Evolutionary conservation across 2,113 vertebrate species (phyloP), one percentile per base, ranked within the genome.

Genomic region (Scomber colias): DNA sequence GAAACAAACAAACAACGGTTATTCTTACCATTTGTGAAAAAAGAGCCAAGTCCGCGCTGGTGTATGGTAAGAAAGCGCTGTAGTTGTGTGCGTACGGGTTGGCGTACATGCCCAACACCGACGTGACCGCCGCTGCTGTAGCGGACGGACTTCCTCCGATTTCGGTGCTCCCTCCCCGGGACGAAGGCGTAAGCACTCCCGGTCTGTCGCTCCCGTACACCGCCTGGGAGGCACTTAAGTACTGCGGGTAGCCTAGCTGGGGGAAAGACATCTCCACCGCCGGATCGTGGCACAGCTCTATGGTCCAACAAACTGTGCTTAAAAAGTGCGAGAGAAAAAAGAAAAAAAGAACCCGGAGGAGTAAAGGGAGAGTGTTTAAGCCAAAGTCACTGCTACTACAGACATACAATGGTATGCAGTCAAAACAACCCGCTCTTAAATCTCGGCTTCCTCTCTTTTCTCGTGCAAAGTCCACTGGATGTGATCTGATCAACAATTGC

Each of bases 1-100:
- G 9, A 60, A 19, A n/a, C 11, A 45, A 30, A 56, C 21, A 4
- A 27, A 30, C 6, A 65, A 21, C 49, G 73, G 2, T 0, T 17
- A 17, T 67, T 55, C 97, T 98, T 95, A 99, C 97, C 97, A 99
- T 97, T 91, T 98, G 97, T 30, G 97, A 97, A 94, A 98, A 99
- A 85, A 99, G 97, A 92, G 97, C 96, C 94, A 99, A 92, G 82
- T 99, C 97, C 35, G 97, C 95, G 87, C 95, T 96, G 93, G 96
- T 97, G 93, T 99, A 99, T 56, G 97, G 97, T 86, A 99, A 92
- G 92, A 99, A 98, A 69, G 97, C 97, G 95, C 97, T 97, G 95
- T 99, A 99, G 96, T 95, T 96, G 93, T 97, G 96, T 57, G 97
- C 95, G 91, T 98, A 99, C 49, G 97, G 97, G 56, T 96, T 95